phyloP scores from a whole-genome alignment of 30 jellyfish, hydroid and myxozoan species.

The Cassiopea xamachana region DNA sequence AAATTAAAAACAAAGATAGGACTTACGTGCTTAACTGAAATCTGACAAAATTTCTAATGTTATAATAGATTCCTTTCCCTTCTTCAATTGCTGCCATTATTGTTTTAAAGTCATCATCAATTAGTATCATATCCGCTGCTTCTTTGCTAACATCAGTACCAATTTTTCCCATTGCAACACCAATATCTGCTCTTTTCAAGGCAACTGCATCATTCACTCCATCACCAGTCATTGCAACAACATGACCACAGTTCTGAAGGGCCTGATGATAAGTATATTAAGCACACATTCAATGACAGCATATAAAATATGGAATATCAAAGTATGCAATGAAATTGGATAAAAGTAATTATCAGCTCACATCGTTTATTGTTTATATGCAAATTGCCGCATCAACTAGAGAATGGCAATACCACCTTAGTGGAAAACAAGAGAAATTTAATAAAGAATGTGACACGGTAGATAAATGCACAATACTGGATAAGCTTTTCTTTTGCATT shows the following conservation, averaged over 20 bases:
- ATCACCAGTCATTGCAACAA: conserved; percentile 99
- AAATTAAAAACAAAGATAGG: neutral
- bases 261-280: conserved; percentile 47
- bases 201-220: conserved; percentile 99
- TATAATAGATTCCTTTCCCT: conserved; percentile 94
- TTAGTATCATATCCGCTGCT: conserved; percentile 97
- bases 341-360: too few relatives aligned
- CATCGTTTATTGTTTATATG: too few relatives aligned
- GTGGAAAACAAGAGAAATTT: too few relatives aligned
- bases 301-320: too few relatives aligned
- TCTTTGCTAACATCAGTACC: conserved; percentile 99
- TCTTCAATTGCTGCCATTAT: conserved; percentile 95
- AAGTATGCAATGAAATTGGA: too few relatives aligned
- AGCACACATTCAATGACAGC: too few relatives aligned
- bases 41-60: conserved; percentile 92
- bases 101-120: conserved; percentile 92
- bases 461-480: too few relatives aligned
- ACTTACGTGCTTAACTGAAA: conserved; percentile 99
- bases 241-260: conserved; percentile 88
- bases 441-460: too few relatives aligned
- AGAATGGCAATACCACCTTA: too few relatives aligned
- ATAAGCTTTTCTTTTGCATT: too few relatives aligned
- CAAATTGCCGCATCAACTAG: too few relatives aligned
- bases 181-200: conserved; percentile 91
- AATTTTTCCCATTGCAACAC: conserved; percentile 96